Evolutionary conservation across 2,797 vertebrate genomes (phyloP).

Genomic region (Serranus cabrilla): DNA sequence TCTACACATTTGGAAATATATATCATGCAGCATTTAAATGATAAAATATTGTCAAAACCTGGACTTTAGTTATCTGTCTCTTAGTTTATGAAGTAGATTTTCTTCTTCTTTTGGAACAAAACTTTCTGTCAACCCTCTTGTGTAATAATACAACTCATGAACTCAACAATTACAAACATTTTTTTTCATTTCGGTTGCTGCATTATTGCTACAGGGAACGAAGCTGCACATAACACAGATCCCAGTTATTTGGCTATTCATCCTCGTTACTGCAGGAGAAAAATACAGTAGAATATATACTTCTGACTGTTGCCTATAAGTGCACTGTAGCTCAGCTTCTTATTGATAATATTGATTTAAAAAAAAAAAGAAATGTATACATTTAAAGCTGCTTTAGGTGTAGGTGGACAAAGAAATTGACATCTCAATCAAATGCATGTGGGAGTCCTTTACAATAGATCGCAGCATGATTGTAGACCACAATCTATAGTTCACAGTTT

Average conservation of each 20-base stretch:
- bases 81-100: neutral
- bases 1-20: neutral
- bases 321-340: conserved; percentile 7
- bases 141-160: conserved; percentile 1
- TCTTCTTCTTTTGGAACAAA: neutral
- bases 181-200: conserved; percentile 6
- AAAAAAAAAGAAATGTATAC: neutral
- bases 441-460: neutral
- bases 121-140: neutral
- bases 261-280: conserved; percentile 13
- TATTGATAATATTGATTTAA: neutral
- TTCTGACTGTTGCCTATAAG: conserved; percentile 3
- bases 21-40: neutral
- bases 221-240: neutral
- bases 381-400: conserved; percentile 15
- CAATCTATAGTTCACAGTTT: conserved; percentile 17
- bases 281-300: neutral
- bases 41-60: neutral
- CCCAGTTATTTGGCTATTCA: conserved; percentile 19
- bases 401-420: neutral
- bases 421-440: neutral
- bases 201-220: conserved; percentile 20
- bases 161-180: conserved; percentile 17
- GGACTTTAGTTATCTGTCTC: neutral
- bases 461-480: conserved; percentile 3